Evolutionary conservation across 2,888 invertebrate species (phyloP).

Genomic region (Morpho helenor): DNA sequence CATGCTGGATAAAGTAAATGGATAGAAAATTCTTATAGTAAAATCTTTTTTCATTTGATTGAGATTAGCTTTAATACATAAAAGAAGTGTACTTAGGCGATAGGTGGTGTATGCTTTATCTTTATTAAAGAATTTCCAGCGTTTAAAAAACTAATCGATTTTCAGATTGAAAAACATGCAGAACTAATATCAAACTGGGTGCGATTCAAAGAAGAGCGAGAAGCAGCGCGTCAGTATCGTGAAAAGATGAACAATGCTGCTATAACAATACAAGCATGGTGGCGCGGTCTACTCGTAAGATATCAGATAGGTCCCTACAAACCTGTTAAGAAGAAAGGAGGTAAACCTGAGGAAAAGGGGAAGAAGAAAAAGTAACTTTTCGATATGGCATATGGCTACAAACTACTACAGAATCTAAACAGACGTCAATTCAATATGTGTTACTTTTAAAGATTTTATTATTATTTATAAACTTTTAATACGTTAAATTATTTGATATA

Average conservation of each 20-base stretch:
- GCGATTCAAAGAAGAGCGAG: constrained; percentile 49
- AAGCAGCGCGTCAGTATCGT: constrained; percentile 40
- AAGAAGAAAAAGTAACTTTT: constrained; percentile 25
- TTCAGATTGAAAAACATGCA: constrained; percentile 43
- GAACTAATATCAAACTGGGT: constrained; percentile 43
- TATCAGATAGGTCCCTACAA: constrained; percentile 53
- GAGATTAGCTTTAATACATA: too few species aligned
- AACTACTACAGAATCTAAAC: constrained; percentile 8
- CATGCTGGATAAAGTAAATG: too few species aligned
- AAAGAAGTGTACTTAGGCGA: too few species aligned
- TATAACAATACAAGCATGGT: constrained; percentile 58
- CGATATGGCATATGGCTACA: too few species aligned
- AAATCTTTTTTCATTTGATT: too few species aligned
- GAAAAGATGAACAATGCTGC: constrained; percentile 52
- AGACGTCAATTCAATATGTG: too few species aligned
- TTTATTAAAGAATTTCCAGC: too few species aligned
- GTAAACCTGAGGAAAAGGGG: constrained; percentile 10
- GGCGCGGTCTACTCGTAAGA: constrained; percentile 62
- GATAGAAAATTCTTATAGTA: too few species aligned
- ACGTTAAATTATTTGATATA: too few species aligned
- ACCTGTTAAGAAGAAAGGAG: constrained; percentile 30
- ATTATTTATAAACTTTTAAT: too few species aligned
- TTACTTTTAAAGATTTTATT: too few species aligned
- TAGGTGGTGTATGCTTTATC: too few species aligned
- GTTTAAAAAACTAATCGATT: not conserved